These are phyloP conservation scores for Thaleichthys pacificus DNA, from an alignment of 2,797 vertebrate genomes.

Conservation along the genomic window DNA sequence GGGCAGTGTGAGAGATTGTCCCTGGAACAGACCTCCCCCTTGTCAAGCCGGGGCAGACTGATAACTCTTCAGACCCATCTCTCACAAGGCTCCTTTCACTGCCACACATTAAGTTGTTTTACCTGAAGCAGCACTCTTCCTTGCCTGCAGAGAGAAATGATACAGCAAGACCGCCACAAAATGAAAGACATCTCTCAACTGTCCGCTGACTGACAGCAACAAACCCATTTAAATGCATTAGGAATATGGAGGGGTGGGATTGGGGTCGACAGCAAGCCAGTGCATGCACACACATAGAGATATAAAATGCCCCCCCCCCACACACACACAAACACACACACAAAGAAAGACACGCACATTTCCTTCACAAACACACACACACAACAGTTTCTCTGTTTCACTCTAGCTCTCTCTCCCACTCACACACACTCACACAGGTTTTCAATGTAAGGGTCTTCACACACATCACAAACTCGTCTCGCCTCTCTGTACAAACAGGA, in stretches of 20 bases:
- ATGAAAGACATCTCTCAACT: constrained; percentile 37
- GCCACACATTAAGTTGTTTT: constrained; percentile 35
- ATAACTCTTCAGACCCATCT: constrained; percentile 40
- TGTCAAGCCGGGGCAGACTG: constrained; percentile 15
- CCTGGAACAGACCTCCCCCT: constrained; percentile 10
- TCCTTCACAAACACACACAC: neutral
- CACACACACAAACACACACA: neutral
- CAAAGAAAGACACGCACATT: neutral
- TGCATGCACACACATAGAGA: neutral
- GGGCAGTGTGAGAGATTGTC: constrained; percentile 38
- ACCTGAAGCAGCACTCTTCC: constrained; percentile 28
- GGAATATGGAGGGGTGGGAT: constrained; percentile 23
- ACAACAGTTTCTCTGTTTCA: neutral
- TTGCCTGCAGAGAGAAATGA: constrained; percentile 15
- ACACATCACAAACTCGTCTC: constrained; percentile 2
- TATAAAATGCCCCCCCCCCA: neutral
- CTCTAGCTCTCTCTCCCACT: neutral
- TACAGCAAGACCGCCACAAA: constrained; percentile 20
- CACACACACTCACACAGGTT: constrained; percentile 2
- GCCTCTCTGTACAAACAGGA: constrained; percentile 39
- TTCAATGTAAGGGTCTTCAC: constrained; percentile 10
- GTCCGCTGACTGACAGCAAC: constrained; percentile 16
- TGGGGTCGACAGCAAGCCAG: constrained; percentile 15
- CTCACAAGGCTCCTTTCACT: constrained; percentile 25
- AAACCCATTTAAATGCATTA: constrained; percentile 52